Evolutionary conservation across 2,888 invertebrate genomes (phyloP), one percentile per base, ranked within the genome.

Genomic region (Phaedon cochleariae): DNA sequence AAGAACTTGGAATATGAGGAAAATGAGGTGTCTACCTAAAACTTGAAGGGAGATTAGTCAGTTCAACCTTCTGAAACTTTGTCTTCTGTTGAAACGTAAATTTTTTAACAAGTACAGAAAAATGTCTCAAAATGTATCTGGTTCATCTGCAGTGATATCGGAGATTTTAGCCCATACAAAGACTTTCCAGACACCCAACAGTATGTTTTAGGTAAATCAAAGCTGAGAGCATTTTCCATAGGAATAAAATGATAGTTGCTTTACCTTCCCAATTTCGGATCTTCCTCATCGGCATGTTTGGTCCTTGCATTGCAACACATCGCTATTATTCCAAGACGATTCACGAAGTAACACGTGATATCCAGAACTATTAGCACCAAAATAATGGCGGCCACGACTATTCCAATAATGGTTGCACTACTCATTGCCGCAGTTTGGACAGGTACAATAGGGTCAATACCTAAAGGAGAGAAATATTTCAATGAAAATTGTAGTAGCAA

Each of bases 191-290:
- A n/a, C n/a, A n/a, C 29, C 34, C 37, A 60, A 65, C 57, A 51
- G 51, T 59, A 49, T 55, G n/a, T 22, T 55, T 17, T 49, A 18
- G 17, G 34, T 49, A 21, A 59, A 55, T 49, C 18, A 48, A 21
- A 15, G 26, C 10, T 26, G 17, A 15, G n/a, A 49, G 45, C 55
- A 12, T 2, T 20, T 37, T n/a, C 18, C 29, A 31, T 20, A 49
- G n/a, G 9, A 22, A 45, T 45, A 12, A 29, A 18, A 29, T 46
- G 41, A 18, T 21, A 48, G 7, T 18, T 46, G 31, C 46, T 84
- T 86, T 88, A 94, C 94, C 94, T 94, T 87, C 93, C 92, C 67
- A 94, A 85, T 83, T 94, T 94, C 0, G 92, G 88, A 84, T 93
- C 93, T 64, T 94, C 94, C 72, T 94, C 94, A 73, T 92, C 90